These are phyloP conservation scores for Heteractis magnifica DNA, from an alignment of 92 coral and sea anemone species.

Conservation along the genomic window DNA sequence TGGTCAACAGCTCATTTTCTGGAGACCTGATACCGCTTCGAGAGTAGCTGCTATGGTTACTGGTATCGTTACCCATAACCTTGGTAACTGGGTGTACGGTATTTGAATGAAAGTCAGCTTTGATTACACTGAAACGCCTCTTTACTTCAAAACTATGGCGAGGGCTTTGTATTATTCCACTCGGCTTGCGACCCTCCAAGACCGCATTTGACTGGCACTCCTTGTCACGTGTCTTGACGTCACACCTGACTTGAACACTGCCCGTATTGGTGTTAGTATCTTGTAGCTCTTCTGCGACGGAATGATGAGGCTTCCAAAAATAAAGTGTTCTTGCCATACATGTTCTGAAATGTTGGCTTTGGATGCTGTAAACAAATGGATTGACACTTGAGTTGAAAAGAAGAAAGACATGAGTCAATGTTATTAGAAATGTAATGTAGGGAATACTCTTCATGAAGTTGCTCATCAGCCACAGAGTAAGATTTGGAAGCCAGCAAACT, in stretches of 20 bases:
- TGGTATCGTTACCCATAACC: neutral
- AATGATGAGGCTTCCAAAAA: conserved; percentile 5
- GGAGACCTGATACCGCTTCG: neutral
- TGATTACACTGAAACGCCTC: neutral
- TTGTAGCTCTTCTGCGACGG: conserved; percentile 5
- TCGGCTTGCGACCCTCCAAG: conserved; percentile 4
- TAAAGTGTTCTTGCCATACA: conserved; percentile 12
- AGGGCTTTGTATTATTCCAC: conserved; percentile 9
- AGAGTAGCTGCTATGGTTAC: neutral
- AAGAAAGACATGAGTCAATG: conserved; percentile 11
- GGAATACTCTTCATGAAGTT: conserved; percentile 8
- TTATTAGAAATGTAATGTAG: neutral
- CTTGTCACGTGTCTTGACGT: neutral
- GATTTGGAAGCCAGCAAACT: conserved; percentile 57
- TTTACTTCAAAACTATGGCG: neutral
- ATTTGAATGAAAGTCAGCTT: neutral
- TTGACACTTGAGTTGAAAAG: conserved; percentile 22
- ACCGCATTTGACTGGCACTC: neutral
- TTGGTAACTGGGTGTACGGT: neutral
- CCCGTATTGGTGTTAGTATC: neutral
- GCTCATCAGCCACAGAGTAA: conserved; percentile 15
- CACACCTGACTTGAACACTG: neutral
- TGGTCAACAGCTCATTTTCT: neutral
- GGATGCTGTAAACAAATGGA: conserved; percentile 27
- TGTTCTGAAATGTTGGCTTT: conserved; percentile 30